Evolutionary conservation across 2,113 vertebrate genomes (phyloP).

Genomic region (Herpailurus yagouaroundi): DNA sequence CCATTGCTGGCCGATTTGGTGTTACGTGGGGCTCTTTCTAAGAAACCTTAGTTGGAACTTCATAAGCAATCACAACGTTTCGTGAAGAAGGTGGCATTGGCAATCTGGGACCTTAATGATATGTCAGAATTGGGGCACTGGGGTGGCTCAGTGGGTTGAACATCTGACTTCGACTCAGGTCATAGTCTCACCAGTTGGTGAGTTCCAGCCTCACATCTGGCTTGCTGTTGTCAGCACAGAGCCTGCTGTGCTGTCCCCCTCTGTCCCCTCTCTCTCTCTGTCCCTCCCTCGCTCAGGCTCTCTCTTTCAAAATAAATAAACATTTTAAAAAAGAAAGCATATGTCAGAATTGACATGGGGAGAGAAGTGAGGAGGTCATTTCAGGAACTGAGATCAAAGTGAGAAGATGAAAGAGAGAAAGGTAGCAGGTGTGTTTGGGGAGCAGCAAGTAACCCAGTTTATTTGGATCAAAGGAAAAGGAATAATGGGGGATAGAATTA

Average conservation of each 20-base stretch:
- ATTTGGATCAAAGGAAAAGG: conserved; percentile 31
- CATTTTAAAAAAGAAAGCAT: background rate
- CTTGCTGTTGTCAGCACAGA: too few relatives aligned
- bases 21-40: background rate
- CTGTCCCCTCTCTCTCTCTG: too few relatives aligned
- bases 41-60: conserved; percentile 4
- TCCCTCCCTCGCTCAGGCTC: too few relatives aligned
- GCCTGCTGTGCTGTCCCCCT: too few relatives aligned
- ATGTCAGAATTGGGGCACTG: background rate
- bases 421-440: background rate
- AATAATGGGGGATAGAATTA: background rate
- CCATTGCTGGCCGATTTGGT: background rate
- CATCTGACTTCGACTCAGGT: too few relatives aligned
- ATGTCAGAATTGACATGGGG: background rate
- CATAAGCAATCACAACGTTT: background rate
- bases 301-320: too few relatives aligned
- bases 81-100: background rate
- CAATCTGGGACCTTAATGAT: background rate
- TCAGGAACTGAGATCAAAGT: conserved; percentile 17
- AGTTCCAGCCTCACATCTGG: too few relatives aligned
- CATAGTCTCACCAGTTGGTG: too few relatives aligned
- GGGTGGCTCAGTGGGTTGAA: too few relatives aligned
- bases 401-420: background rate
- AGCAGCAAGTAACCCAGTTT: background rate
- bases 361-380: background rate